A percentile compares a stretch with the other conserved stretches of the same genome.
Conservation (phyloP, 2,888 invertebrate genomes). For the Harpagoxenus sublaevis region DNA sequence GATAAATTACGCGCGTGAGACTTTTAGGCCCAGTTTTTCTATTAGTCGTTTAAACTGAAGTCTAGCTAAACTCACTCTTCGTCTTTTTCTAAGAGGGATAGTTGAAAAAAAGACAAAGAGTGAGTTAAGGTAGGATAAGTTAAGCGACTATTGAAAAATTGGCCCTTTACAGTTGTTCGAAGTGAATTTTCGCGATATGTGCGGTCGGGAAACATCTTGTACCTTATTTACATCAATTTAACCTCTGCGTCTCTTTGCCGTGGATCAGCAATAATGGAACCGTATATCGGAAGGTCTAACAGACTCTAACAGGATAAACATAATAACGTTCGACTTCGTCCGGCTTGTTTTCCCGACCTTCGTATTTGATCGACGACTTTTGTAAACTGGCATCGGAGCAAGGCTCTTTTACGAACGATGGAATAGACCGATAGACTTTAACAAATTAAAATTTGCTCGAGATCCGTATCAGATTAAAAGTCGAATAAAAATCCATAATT, state of each 20-base stretch:
- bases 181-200: not conserved
- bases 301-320: constrained; percentile 13
- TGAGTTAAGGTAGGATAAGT: too few species aligned
- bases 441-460: not conserved
- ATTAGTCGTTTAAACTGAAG: too few species aligned
- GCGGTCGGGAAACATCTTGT: not conserved
- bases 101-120: too few species aligned
- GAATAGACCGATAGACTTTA: not conserved
- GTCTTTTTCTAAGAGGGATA: too few species aligned
- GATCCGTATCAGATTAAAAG: not conserved
- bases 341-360: constrained; percentile 35
- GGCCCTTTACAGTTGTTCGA: not conserved
- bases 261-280: not conserved
- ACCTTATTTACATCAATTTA: constrained; percentile 25
- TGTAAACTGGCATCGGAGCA: not conserved
- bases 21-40: not conserved
- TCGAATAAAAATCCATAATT: not conserved
- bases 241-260: constrained; percentile 3
- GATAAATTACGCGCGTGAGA: not conserved
- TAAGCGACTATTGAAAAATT: too few species aligned
- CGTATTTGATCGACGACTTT: constrained; percentile 8
- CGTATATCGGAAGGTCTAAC: not conserved
- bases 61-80: too few species aligned
- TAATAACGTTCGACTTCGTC: not conserved
- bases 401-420: not conserved